Conservation (phyloP, 2,113 vertebrate genomes). For the Tinamus guttatus region DNA sequence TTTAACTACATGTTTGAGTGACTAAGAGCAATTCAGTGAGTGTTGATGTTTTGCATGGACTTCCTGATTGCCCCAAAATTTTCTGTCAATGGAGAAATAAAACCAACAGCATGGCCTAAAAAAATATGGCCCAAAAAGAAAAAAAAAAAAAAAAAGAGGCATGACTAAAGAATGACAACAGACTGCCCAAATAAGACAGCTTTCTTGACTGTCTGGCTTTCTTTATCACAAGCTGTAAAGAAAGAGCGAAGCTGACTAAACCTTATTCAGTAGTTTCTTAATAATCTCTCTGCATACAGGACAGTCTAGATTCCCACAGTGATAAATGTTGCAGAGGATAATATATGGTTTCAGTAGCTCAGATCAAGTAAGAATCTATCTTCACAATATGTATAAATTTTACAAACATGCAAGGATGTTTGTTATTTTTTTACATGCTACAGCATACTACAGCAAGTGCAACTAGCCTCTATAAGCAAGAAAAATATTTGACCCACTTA, state of each 20-base stretch:
- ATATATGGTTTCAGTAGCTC: background rate
- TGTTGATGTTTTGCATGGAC: background rate
- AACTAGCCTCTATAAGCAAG: background rate
- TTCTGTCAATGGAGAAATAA: background rate
- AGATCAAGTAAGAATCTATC: background rate
- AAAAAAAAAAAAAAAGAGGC: too few species aligned
- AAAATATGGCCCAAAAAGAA: background rate
- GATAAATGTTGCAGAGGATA: background rate
- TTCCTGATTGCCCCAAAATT: background rate
- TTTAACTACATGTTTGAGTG: background rate
- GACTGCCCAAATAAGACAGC: background rate
- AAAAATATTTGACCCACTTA: background rate
- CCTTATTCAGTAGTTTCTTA: background rate
- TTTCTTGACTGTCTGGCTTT: background rate
- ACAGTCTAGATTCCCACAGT: background rate
- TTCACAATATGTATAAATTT: background rate
- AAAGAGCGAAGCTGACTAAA: background rate
- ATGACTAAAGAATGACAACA: background rate
- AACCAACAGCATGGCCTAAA: background rate
- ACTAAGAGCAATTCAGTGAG: background rate
- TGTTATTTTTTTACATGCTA: background rate
- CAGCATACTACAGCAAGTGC: background rate
- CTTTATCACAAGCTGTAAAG: background rate
- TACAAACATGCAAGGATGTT: background rate
- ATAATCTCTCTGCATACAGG: background rate